Conservation (phyloP, 2,888 invertebrate genomes). For the Drosophila putrida region DNA sequence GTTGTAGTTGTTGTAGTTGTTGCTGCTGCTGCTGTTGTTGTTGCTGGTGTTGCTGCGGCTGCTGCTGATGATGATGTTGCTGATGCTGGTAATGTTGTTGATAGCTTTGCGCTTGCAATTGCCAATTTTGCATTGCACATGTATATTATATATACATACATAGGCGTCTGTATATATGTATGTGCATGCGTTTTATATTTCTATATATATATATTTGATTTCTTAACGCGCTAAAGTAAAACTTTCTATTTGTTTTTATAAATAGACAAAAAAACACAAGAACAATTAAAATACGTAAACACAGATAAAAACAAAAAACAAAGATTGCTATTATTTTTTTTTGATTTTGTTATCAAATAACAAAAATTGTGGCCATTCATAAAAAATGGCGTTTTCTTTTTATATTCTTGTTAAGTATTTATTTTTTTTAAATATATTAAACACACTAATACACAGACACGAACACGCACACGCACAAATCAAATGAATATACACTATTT, state of each 20-base stretch:
- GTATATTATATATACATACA: constrained; percentile 51
- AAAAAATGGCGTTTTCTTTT: neutral
- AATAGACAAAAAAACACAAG: neutral
- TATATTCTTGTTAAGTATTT: neutral
- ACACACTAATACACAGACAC: constrained; percentile 7
- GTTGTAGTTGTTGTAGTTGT: constrained; percentile 33
- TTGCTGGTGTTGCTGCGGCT: constrained; percentile 12
- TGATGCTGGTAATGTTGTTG: constrained; percentile 65
- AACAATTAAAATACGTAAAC: constrained; percentile 3
- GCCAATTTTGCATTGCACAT: constrained; percentile 84
- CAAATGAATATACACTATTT: constrained; percentile 1
- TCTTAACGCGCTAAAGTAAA: constrained; percentile 34
- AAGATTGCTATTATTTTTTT: neutral
- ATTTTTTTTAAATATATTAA: neutral
- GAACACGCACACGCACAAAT: neutral
- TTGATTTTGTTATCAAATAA: neutral
- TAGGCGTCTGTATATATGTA: constrained; percentile 43
- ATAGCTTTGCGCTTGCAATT: constrained; percentile 78
- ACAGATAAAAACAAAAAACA: constrained; percentile 19
- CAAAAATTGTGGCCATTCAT: too few species aligned
- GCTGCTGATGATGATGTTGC: constrained; percentile 38
- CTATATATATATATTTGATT: too few species aligned
- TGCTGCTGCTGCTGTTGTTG: constrained; percentile 36
- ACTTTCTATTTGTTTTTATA: constrained; percentile 11
- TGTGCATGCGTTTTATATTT: constrained; percentile 26